Base-by-base conservation (phyloP, 2,113 vertebrate genomes). In the Salminus brasiliensis region DNA sequence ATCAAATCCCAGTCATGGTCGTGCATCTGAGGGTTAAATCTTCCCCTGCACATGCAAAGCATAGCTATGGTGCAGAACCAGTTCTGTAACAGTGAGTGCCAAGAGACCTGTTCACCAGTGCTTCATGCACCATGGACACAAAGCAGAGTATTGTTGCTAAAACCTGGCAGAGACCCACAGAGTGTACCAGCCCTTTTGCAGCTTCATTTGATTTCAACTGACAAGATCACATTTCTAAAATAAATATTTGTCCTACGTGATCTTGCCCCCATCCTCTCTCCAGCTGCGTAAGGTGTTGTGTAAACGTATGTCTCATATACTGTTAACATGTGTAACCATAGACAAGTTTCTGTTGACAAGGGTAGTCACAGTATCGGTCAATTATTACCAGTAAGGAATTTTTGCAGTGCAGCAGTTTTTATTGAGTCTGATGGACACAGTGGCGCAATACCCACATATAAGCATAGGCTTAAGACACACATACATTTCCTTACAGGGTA, bases 81-180 rank as follows among this genome's bases (percentile, higher is more conserved):
- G 74, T 30, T 69, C 39, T 59, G 52, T 45, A 29, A 23, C 36
- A 32, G 6, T 23, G 27, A 32, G 29, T 67, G 62, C n/a, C 34
- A 12, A 41, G 13, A 69, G 32, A 57, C 15, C 30, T 1, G 1
- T 21, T 23, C 30, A 5, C 2, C 47, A 45, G 53, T 67, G n/a
- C 69, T 59, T 32, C 30, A 5, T 10, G 7, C 21, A 74, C 43
- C 47, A 10, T 76, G 18, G 30, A 69, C 47, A 83, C 81, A 83
- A 83, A 75, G 67, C 41, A n/a, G 62, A 62, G 27, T 76, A 36
- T 57, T 75, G 81, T 72, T 65, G 2, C 2, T 36, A 12, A 43
- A 53, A 65, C 60, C 23, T 47, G 65, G 65, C 72, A 74, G 60
- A 60, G 25, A n/a, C 39, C 45, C 3, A 5, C 11, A 62, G 29